A percentile compares a stretch with the other conserved stretches of the same genome.
Conservation (phyloP, 2,113 vertebrate species). For the Epinephelus moara region DNA sequence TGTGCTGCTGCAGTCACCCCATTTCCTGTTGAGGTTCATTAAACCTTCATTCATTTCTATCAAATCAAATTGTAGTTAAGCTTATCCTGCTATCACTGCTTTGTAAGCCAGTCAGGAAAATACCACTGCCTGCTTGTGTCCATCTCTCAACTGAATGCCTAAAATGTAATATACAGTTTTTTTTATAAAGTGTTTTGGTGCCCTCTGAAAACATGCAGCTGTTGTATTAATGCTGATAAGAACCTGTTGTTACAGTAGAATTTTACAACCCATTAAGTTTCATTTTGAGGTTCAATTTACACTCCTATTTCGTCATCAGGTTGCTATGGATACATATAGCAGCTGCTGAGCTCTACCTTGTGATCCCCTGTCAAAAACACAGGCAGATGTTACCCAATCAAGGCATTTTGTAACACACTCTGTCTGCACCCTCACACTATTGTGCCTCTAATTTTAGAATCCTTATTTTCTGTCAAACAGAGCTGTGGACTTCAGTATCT, state of each 20-base stretch:
- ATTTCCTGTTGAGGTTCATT: constrained; percentile 40
- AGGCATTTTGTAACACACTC: neutral
- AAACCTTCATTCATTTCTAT: constrained; percentile 21
- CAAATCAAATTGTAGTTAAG: constrained; percentile 24
- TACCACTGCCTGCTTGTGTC: neutral
- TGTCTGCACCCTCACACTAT: neutral
- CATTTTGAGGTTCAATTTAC: constrained; percentile 27
- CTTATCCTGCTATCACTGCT: neutral
- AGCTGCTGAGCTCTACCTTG: constrained; percentile 19
- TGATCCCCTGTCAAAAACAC: constrained; percentile 26
- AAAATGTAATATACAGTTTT: neutral
- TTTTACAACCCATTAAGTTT: neutral
- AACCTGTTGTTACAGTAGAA: neutral
- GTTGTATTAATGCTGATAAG: constrained; percentile 6
- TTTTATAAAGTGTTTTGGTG: no score
- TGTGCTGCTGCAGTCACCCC: neutral
- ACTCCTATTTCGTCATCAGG: constrained; percentile 33
- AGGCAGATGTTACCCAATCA: neutral
- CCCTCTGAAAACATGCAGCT: constrained; percentile 22
- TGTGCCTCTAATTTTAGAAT: constrained; percentile 16
- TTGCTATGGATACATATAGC: constrained; percentile 61
- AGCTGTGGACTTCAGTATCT: neutral
- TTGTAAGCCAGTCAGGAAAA: neutral
- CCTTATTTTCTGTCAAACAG: neutral
- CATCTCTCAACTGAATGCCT: neutral